Percentiles rank a stretch among this genome's conserved stretches.
These are phyloP conservation scores for Muscidifurax raptorellus DNA, from an alignment of 1,140 invertebrate genomes.

Conservation along the genomic window DNA sequence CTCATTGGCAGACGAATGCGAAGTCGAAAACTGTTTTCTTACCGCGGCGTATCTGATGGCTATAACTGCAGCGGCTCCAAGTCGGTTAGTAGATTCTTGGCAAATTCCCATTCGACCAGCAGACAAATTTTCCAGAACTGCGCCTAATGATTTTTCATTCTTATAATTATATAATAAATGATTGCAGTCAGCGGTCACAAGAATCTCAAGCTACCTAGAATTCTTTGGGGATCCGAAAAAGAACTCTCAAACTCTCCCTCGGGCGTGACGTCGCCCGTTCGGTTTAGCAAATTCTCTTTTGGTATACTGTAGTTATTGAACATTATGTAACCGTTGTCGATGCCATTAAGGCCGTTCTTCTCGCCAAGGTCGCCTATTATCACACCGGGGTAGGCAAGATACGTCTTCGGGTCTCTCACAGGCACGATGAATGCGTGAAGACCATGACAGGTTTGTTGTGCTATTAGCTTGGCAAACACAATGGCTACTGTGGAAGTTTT, in stretches of 20 bases:
- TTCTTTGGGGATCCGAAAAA: slow-evolving; percentile 85
- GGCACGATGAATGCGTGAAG: slow-evolving; percentile 89
- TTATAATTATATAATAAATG: not conserved
- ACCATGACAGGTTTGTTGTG: slow-evolving; percentile 84
- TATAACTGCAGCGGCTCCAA: slow-evolving; percentile 84
- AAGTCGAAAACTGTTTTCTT: slow-evolving; percentile 83
- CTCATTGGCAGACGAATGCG: slow-evolving; percentile 69
- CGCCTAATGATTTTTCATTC: slow-evolving; percentile 62
- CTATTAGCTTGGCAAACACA: slow-evolving; percentile 92
- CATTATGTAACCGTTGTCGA: slow-evolving; percentile 87
- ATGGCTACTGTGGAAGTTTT: slow-evolving; percentile 93
- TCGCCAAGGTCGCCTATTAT: slow-evolving; percentile 88
- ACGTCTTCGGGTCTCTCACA: slow-evolving; percentile 83
- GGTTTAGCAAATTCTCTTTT: slow-evolving; percentile 79
- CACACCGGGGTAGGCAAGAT: slow-evolving; percentile 83
- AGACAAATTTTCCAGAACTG: slow-evolving; percentile 80
- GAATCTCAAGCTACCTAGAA: slow-evolving; percentile 75
- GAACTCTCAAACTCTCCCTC: slow-evolving; percentile 84
- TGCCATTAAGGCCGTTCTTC: slow-evolving; percentile 88
- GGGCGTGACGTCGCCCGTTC: slow-evolving; percentile 79
- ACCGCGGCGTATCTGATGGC: slow-evolving; percentile 88
- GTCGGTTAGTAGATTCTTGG: slow-evolving; percentile 82
- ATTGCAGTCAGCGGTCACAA: too few species aligned
- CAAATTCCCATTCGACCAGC: slow-evolving; percentile 86
- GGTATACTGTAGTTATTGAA: slow-evolving; percentile 81